Percentiles rank a stretch among this genome's conserved stretches.
phyloP scores from a whole-genome alignment of 2,797 vertebrate species.

The Sitta carolinensis region DNA sequence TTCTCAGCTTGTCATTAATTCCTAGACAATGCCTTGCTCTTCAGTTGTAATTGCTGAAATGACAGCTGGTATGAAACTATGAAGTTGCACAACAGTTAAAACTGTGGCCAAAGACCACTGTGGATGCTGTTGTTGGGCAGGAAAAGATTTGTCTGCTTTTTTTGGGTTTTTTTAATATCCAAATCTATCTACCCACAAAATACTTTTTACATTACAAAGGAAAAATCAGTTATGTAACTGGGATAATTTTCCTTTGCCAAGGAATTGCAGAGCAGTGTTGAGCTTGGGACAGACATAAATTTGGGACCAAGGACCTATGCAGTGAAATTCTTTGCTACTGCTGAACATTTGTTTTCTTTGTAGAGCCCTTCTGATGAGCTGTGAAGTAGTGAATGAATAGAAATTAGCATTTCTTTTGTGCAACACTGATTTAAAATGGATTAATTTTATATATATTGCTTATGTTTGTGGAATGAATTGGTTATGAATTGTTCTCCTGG shows the following conservation, averaged over 20 bases:
- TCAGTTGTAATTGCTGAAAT: conserved; percentile 10
- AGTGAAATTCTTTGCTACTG: conserved; percentile 37
- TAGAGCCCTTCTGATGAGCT: conserved; percentile 5
- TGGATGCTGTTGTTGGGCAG: not conserved
- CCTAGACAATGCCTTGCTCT: conserved; percentile 51
- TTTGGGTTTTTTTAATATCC: not conserved
- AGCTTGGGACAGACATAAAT: conserved; percentile 18
- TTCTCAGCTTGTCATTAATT: conserved; percentile 59
- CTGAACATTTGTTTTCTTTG: conserved; percentile 27
- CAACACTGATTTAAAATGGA: not conserved
- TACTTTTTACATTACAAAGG: conserved; percentile 57
- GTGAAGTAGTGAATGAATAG: conserved; percentile 12
- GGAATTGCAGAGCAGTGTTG: conserved; percentile 19
- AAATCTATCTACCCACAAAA: conserved; percentile 56
- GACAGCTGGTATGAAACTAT: conserved; percentile 35
- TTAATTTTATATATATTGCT: not conserved
- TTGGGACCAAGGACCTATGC: conserved; percentile 19
- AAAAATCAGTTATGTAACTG: conserved; percentile 57
- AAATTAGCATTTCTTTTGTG: not conserved
- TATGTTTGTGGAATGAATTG: conserved; percentile 7
- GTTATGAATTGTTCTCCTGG: not conserved
- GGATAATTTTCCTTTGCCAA: conserved; percentile 25
- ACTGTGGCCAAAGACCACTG: not conserved
- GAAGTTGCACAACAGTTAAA: conserved; percentile 9
- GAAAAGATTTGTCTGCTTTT: not conserved